Percentiles rank a stretch among this genome's conserved stretches.
Conservation (phyloP, 1,140 invertebrate species). For the Homarus americanus region DNA sequence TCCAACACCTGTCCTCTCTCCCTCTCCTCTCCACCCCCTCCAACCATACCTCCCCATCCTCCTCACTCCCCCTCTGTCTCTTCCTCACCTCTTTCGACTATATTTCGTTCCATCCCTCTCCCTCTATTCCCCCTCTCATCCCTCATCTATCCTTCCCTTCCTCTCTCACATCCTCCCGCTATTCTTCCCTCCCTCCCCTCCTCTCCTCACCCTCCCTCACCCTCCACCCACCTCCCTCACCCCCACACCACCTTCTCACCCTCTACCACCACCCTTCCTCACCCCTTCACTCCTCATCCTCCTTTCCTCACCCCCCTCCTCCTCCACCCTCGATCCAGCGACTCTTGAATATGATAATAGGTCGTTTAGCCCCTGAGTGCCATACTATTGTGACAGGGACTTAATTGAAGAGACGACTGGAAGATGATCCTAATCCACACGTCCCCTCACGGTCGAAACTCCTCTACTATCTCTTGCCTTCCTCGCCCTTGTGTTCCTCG, state of each 20-base stretch:
- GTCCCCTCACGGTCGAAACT: neutral
- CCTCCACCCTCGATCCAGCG: neutral
- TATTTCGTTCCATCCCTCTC: too few relatives aligned
- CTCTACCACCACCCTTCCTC: neutral
- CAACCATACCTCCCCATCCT: too few relatives aligned
- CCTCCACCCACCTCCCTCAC: neutral
- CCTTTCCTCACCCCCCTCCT: neutral
- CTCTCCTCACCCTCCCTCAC: neutral
- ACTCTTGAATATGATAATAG: constrained; percentile 71
- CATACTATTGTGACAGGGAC: constrained; percentile 68
- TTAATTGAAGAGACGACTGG: constrained; percentile 57
- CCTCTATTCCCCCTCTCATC: too few relatives aligned
- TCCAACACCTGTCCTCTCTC: too few relatives aligned
- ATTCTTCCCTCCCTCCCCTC: neutral
- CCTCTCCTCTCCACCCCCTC: too few relatives aligned
- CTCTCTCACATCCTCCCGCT: neutral
- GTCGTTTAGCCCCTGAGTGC: constrained; percentile 61
- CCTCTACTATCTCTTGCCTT: neutral
- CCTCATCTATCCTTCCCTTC: too few relatives aligned
- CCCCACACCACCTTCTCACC: neutral
- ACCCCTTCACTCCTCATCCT: neutral
- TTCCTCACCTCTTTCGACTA: too few relatives aligned
- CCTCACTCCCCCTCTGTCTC: too few relatives aligned
- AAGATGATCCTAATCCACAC: constrained; percentile 18
- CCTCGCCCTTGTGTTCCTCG: constrained; percentile 9